Evolutionary conservation across 2,888 invertebrate genomes (phyloP), one percentile per base, ranked within the genome.

Genomic region (Pasiphila rectangulata): DNA sequence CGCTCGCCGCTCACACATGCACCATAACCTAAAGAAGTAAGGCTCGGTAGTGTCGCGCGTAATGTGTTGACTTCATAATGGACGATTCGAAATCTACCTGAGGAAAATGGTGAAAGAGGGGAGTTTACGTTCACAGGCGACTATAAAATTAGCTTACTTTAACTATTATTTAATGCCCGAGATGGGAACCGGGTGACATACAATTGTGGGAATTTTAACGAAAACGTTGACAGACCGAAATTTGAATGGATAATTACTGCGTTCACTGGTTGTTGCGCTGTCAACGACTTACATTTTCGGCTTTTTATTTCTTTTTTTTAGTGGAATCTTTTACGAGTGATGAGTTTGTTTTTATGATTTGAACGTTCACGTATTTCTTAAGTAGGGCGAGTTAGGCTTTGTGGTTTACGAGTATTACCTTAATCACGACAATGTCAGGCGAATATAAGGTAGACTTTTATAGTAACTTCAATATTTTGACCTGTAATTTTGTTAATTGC

Each of bases 141-240:
- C 64, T 67, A 69, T 75, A 69, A 79, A 80, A 79, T 79, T 76
- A 80, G 72, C 69, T 79, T 72, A 75, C 73, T 79, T 77, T 79
- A 80, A 79, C 80, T 77, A 79, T 80, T 79, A 80, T 82, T 82
- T 80, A 82, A 82, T 82, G 81, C 72, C 72, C 64, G 59, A 69
- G 72, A 78, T 81, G 82, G 75, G 76, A 78, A 78, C 66, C 63
- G 69, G 72, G 75, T 69, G 69, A 80, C 69, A 64, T 60, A 76
- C 73, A 75, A 78, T 77, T 70, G 81, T 82, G 81, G 73, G 81
- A 82, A 79, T 66, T 59, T 56, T 46, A 54, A 64, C 65, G 49
- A 64, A 76, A 71, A 63, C 63, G 72, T 79, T 73, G 78, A 73
- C 73, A 69, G 64, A 51, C 54, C 44, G 19, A 37, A 67, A 69